Evolutionary conservation across 2,888 invertebrate species (phyloP), one percentile per base, ranked within the genome.

Genomic region (Sepiola atlantica): DNA sequence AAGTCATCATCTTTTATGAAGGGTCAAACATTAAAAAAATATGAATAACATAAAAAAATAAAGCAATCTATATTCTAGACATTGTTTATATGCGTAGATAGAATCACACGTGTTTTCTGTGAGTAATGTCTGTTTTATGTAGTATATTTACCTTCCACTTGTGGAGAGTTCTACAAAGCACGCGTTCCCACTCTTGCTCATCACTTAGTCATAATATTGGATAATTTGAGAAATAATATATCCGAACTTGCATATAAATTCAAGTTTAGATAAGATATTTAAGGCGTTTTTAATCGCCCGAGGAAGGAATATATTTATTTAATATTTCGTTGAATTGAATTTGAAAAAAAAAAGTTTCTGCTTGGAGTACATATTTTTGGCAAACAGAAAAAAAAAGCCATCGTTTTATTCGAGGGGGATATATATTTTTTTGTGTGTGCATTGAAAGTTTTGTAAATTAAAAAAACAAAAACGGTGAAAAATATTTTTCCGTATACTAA

Each of bases 161-260:
- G 77, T 77, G 77, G n/a, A 77, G 77, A 77, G 77, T 77, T 77
- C 77, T n/a, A 77, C 32, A 32, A 77, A 77, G 77, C 77, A 77
- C 77, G 77, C n/a, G n/a, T 77, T 45, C 45, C 8, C 45, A n/a
- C 77, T n/a, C n/a, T 77, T 77, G 77, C n/a, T 32, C 77, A 77
- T 77, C n/a, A 32, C 77, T 32, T 77, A 77, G 77, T 77, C 77
- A 77, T 77, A 77, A 77, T 77, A 77, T 77, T 77, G n/a, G 16
- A 77, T 77, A 77, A 77, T n/a, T 77, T 77, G n/a, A 77, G n/a
- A 77, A 77, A 77, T 77, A 77, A 77, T 77, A 77, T 28, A 10
- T 21, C 61, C 28, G 10, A 61, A 61, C 61, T 61, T 61, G 61
- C 45, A 61, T 61, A 61, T 28, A 14, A 77, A 4, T n/a, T 14